Base-by-base conservation (phyloP, 2,113 vertebrate genomes). In the Seriola dumerili region DNA sequence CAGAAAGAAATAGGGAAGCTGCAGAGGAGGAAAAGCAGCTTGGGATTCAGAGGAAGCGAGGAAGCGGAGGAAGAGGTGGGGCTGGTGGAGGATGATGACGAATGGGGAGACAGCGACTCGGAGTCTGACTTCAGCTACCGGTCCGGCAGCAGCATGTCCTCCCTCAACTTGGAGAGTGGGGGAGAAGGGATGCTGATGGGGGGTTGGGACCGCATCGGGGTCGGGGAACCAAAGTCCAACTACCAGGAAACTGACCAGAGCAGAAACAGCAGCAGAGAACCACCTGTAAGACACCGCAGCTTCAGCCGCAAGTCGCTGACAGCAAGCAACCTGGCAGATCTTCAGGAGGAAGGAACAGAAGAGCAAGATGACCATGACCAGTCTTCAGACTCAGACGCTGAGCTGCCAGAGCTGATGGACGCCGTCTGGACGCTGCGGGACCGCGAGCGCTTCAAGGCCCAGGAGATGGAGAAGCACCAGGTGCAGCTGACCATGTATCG, bases 401-500 rank as follows among this genome's bases (percentile, higher is more conserved):
- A 96, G 34, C 82, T 96, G 44, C 96, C 96, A 0, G 96, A 90
- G 0, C 94, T 98, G 89, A 95, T 94, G 29, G 97, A 97, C 76
- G 96, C 97, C 0, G 94, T 98, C 74, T 97, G 96, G 95, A 97
- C 96, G 42, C 94, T 98, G 8, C 95, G 96, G 69, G 97, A 98
- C 80, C 96, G 96, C 58, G 97, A 98, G 87, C 96, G 94, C 80
- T 97, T 98, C 94, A 99, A 99, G 88, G 97, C 97, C 81, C 95
- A 83, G 89, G 98, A 99, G 95, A 99, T 99, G 91, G 97, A 99
- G 94, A 98, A 97, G 91, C 97, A 99, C 85, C 98, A 98, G 34
- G 91, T 96, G 70, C 98, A 99, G 93, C 91, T 99, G 91, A 97
- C 97, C 91, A 99, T 99, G 98, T 99, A 99, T 89, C 97, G 98